Base-by-base conservation (phyloP, 2,113 vertebrate genomes). In the Tupaia tana region DNA sequence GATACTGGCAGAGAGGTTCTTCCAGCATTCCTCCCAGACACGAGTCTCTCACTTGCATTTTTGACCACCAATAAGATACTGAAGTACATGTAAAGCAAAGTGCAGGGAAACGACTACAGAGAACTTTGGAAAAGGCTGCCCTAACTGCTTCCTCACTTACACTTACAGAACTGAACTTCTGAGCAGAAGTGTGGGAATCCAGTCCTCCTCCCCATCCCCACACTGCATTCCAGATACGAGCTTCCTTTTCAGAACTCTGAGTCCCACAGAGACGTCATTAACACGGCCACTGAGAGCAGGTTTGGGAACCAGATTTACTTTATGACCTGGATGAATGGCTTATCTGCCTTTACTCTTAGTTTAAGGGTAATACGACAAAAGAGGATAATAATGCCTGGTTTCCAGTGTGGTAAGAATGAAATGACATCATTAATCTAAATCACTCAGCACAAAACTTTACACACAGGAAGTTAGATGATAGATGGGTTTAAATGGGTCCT, bases 181-280 rank as follows among this genome's bases (percentile, higher is more conserved):
- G 63, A 64, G 27, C 63, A 24, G 70, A n/a, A 63, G 20, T 52
- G 52, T 77, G 63, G 27, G 67, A 19, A 24, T 63, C 34, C 43
- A 22, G 24, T 22, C 5, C 43, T 43, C 43, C 43, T 43, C 43
- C 43, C 43, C 43, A 43, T 61, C 43, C 9, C 5, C 24, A 58
- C 90, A 61, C 16, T 22, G 80, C 43, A 77, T 64, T 31, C 70
- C 79, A 74, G 34, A 25, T 8, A 7, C 58, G 25, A 63, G 22
- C 58, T 89, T 91, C 92, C 27, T 59, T 75, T 34, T 86, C 43
- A 74, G 77, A 90, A 80, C 91, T 83, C 52, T 25, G 63, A 81
- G 83, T 80, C 24, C 63, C 74, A 61, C n/a, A 63, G 73, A 85
- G n/a, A 34, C 27, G 16, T 52, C 16, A 1, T 14, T 79, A 77